Base-by-base conservation (phyloP, 2,797 vertebrate genomes). In the Gallinago solitaria region DNA sequence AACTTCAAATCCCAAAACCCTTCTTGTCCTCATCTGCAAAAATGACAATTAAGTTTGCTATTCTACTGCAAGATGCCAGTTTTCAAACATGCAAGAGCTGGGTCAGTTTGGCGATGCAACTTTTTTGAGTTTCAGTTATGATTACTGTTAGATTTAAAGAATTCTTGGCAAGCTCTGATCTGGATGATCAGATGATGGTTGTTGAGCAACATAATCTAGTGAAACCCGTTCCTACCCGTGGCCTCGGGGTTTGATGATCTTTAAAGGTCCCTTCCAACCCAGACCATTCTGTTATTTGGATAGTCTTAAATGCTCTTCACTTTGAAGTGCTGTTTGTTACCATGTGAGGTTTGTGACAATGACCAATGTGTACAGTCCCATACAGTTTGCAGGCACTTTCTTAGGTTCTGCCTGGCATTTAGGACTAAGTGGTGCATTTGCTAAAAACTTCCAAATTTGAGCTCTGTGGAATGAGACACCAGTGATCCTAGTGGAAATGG, bases 271-370 rank as follows among this genome's bases (percentile, higher is more conserved):
- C 27, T 83, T 78, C 57, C 27, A 56, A 5, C 10, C 39, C 57
- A 68, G 16, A n/a, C 11, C 18, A 13, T 50, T 69, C 35, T 51
- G 43, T 51, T 48, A 28, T 41, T 75, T 6, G 1, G 48, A n/a
- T 2, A 2, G 23, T 32, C 54, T 71, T 1, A 1, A 73, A 12
- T 0, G 1, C 17, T 81, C n/a, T 87, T 74, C n/a, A 24, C n/a
- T 68, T 41, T 12, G 47, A 78, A 75, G 43, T 75, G 61, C 83
- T 41, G 5, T 33, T 83, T 56, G 47, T 74, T 54, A 24, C 71
- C n/a, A 28, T 4, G 12, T 56, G 35, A 78, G 43, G 19, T 86
- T 74, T 71, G 32, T 45, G 30, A 9, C 54, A 28, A 39, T n/a
- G 25, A 23, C 32, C 7, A 0, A 19, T 54, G 11, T 50, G 18